Base-by-base conservation (phyloP, 2,113 vertebrate genomes). In the Hydrochoerus hydrochaeris region DNA sequence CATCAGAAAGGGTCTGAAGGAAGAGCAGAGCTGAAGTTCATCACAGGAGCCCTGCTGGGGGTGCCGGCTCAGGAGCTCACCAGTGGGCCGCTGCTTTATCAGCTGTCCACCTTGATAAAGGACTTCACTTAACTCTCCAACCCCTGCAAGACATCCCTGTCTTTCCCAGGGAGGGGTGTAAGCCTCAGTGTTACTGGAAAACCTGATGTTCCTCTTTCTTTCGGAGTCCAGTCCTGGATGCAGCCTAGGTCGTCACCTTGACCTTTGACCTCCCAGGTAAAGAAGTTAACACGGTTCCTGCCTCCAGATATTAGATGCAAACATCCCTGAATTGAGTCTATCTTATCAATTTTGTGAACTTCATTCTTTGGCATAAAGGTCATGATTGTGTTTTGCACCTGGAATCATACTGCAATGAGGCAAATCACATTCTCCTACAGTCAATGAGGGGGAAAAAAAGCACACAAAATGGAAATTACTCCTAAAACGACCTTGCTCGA, bases 381-480 rank as follows among this genome's bases (percentile, higher is more conserved):
- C 98, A 97, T 98, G 97, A 98, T 97, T 98, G 97, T 98, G 98
- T 96, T 97, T 96, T 97, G 97, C 87, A 97, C 92, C 97, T 96
- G 98, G 96, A 98, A 97, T 96, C 96, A 85, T 97, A 96, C 46
- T 96, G 88, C 98, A 98, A 98, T 98, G 98, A 98, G 95, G 97
- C 98, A 98, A 97, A 98, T 98, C 98, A 96, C 97, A 98, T 98
- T 98, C 98, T 97, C 95, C 97, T 98, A 97, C n/a, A 97, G 96
- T 96, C 95, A 97, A 90, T 95, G 95, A 98, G 96, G 98, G 97
- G 84, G 97, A 97, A 98, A 98, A 96, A 97, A 87, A 62, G 97
- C 95, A 98, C 80, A 97, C 95, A 98, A 97, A 96, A 92, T 95
- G 90, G 98, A 98, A 98, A 98, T 98, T 97, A 97, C 94, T 98